Evolutionary conservation across 2,113 vertebrate genomes (phyloP).

Genomic region (Lipophrys pholis): DNA sequence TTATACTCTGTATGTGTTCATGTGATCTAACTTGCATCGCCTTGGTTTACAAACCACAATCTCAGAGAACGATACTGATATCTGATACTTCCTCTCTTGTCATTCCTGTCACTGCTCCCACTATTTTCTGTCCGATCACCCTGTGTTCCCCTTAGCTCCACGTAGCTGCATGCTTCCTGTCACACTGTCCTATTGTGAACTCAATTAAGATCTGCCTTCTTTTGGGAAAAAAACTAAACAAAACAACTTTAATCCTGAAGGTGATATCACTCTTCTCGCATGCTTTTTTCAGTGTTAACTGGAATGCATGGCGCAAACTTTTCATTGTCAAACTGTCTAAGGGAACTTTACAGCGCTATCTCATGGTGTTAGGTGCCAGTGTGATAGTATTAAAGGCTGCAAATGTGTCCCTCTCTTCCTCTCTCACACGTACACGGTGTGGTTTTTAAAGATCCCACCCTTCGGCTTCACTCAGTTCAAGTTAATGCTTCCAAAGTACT

Average conservation of each 20-base stretch:
- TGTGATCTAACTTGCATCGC: too few relatives aligned
- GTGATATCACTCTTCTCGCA: neutral
- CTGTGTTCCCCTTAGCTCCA: neutral
- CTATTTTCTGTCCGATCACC: too few relatives aligned
- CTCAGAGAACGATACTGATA: too few relatives aligned
- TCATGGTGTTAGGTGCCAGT: neutral
- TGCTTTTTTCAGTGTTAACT: too few relatives aligned
- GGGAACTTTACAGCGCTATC: neutral
- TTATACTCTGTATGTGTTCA: too few relatives aligned
- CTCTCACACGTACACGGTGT: neutral
- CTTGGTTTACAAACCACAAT: too few relatives aligned
- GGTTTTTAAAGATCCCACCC: neutral
- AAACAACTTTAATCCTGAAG: neutral
- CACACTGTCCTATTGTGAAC: neutral
- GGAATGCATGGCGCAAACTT: neutral
- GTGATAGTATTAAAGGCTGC: neutral
- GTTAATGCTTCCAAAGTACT: slow-evolving; percentile 19
- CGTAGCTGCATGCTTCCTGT: neutral
- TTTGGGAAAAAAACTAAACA: neutral
- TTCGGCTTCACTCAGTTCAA: slow-evolving; percentile 12
- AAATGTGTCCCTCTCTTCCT: neutral
- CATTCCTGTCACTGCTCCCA: too few relatives aligned
- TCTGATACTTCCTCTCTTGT: too few relatives aligned
- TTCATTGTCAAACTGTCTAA: neutral
- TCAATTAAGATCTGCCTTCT: neutral